Conservation (phyloP, 1,140 invertebrate genomes). For the Pseudomyrmex cubaensis region DNA sequence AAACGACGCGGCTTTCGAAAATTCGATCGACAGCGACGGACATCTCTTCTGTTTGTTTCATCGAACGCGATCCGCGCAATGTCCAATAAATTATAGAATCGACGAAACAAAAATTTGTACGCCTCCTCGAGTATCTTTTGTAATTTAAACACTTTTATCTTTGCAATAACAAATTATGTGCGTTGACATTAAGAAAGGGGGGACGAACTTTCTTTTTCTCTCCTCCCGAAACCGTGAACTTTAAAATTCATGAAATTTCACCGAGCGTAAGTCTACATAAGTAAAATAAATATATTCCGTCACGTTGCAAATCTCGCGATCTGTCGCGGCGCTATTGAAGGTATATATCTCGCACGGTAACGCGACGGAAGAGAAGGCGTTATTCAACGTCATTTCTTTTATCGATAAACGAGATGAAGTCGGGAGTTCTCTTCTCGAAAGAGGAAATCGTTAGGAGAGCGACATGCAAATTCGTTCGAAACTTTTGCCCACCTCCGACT, state of each 20-base stretch:
- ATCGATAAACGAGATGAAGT: slow-evolving; percentile 73
- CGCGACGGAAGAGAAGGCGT: slow-evolving; percentile 38
- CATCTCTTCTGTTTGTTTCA: no score
- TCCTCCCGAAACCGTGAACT: no score
- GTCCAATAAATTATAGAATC: not conserved
- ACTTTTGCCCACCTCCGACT: slow-evolving; percentile 69
- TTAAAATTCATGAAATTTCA: not conserved
- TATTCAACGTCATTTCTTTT: slow-evolving; percentile 75
- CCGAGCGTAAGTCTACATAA: not conserved
- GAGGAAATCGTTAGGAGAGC: slow-evolving; percentile 77
- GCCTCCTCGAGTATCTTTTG: no score
- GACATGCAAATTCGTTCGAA: slow-evolving; percentile 77
- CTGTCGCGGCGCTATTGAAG: slow-evolving; percentile 55
- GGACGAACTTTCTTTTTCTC: not conserved
- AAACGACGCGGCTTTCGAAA: not conserved
- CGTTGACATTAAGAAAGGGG: not conserved
- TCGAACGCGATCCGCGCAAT: not conserved
- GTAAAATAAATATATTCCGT: slow-evolving; percentile 6
- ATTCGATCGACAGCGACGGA: not conserved
- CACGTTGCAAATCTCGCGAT: slow-evolving; percentile 16
- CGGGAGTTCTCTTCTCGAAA: slow-evolving; percentile 68
- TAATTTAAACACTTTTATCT: not conserved
- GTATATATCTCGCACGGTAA: slow-evolving; percentile 62
- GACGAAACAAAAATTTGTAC: not conserved
- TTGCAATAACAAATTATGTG: not conserved